Base-by-base conservation (phyloP, 2,797 vertebrate genomes). In the Xenentodon cancila region DNA sequence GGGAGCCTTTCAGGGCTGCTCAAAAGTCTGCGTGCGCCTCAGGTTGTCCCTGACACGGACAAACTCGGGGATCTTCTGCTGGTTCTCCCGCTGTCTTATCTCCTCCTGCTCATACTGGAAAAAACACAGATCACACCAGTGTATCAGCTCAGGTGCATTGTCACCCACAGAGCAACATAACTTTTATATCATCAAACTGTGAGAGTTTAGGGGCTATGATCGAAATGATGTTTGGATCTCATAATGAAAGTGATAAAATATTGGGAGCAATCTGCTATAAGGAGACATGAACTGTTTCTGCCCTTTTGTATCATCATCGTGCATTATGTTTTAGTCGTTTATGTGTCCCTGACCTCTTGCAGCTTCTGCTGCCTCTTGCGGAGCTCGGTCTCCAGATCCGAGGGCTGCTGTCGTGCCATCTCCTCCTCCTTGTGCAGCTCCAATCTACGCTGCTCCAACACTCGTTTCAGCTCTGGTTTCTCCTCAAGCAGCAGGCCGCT, bases 381-480 rank as follows among this genome's bases (percentile, higher is more conserved):
- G 27, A 95, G 93, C 87, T 94, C 92, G 45, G 83, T 91, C 78
- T 95, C 92, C 82, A 95, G 87, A 47, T 95, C 91, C 0, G 92
- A 92, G 25, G 90, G 89, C 7, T 80, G 68, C 22, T 68, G 84
- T 19, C 54, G 86, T 5, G 90, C 89, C 85, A 92, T 74, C 77
- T 95, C 92, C 65, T 86, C 67, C 73, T 92, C 92, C 53, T 59
- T 85, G 80, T 92, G 88, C 74, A 91, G 88, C 79, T 93, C 88
- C 80, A 91, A 78, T 55, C 83, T 64, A 27, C 90, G 86, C 79
- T 90, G 92, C 83, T 94, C 91, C 81, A 95, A 76, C 44, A 93
- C 91, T 45, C 87, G 72, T 17, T 88, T 91, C 71, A 95, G 83
- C 83, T 95, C 90, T 0, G 94, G 92, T 63, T 91, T 92, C 84